A percentile compares a stretch with the other conserved stretches of the same genome.
These are phyloP conservation scores for Tinea trinotella DNA, from an alignment of 2,888 invertebrate genomes.

Conservation along the genomic window DNA sequence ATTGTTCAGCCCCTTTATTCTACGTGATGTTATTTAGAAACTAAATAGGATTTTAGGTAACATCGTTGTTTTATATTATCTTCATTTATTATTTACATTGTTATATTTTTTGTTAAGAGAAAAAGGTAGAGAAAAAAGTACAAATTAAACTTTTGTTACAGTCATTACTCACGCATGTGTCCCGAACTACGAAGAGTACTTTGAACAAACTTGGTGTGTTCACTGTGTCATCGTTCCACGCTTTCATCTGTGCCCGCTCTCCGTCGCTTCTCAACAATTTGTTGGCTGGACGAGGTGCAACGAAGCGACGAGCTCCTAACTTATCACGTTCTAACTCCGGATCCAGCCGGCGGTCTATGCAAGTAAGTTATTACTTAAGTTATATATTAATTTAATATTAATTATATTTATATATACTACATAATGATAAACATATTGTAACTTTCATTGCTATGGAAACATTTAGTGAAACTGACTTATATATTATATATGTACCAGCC, in stretches of 20 bases:
- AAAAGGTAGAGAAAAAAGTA: background rate
- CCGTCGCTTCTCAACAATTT: conserved; percentile 94
- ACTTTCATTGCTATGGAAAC: background rate
- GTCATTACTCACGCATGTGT: conserved; percentile 96
- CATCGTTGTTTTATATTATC: background rate
- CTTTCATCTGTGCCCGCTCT: conserved; percentile 96
- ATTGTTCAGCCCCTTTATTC: conserved; percentile 10
- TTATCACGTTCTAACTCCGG: conserved; percentile 91
- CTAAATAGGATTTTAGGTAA: background rate
- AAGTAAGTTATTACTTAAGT: conserved; percentile 61
- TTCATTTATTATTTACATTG: background rate
- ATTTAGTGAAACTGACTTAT: background rate
- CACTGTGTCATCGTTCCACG: conserved; percentile 98
- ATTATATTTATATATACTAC: too few species aligned
- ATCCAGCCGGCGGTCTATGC: conserved; percentile 89
- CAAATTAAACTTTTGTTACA: conserved; percentile 61
- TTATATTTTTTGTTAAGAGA: background rate
- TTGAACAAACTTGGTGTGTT: conserved; percentile 96
- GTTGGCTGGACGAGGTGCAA: conserved; percentile 91
- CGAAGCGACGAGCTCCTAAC: conserved; percentile 91
- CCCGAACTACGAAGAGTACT: conserved; percentile 94
- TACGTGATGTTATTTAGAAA: conserved; percentile 5
- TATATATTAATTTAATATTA: background rate
- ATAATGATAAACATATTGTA: background rate
- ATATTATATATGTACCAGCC: too few species aligned